phyloP scores from a whole-genome alignment of 1,140 invertebrate species.

The Cotesia glomerata region DNA sequence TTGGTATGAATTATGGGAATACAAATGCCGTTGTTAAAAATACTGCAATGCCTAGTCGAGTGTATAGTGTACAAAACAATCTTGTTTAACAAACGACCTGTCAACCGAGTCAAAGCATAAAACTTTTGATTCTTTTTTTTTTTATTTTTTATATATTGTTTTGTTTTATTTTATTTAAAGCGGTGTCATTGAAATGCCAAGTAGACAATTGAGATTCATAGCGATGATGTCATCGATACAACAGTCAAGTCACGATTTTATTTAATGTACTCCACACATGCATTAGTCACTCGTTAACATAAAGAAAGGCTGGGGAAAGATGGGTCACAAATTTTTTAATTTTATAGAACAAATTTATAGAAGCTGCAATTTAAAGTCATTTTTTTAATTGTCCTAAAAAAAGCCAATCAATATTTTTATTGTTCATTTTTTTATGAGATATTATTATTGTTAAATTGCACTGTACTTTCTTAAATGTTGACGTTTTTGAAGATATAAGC shows the following conservation, averaged over 20 bases:
- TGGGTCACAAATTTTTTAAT: not conserved
- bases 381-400: no score
- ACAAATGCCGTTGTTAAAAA: constrained; percentile 7
- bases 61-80: constrained; percentile 25
- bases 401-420: no score
- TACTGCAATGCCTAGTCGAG: no score
- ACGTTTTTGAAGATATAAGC: no score
- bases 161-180: no score
- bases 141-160: not conserved
- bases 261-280: constrained; percentile 25
- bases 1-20: constrained; percentile 27
- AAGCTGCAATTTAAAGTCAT: no score
- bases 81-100: constrained; percentile 28
- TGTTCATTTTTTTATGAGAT: no score
- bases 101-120: not conserved
- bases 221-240: constrained; percentile 33
- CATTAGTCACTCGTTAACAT: not conserved
- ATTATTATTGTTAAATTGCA: no score
- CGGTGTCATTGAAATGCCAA: constrained; percentile 32
- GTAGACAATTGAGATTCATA: constrained; percentile 37
- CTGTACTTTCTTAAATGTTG: no score
- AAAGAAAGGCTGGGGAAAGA: not conserved
- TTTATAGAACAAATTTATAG: no score
- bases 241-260: constrained; percentile 9
- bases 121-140: not conserved